Base-by-base conservation (phyloP, 2,113 vertebrate genomes). In the Colius striatus region DNA sequence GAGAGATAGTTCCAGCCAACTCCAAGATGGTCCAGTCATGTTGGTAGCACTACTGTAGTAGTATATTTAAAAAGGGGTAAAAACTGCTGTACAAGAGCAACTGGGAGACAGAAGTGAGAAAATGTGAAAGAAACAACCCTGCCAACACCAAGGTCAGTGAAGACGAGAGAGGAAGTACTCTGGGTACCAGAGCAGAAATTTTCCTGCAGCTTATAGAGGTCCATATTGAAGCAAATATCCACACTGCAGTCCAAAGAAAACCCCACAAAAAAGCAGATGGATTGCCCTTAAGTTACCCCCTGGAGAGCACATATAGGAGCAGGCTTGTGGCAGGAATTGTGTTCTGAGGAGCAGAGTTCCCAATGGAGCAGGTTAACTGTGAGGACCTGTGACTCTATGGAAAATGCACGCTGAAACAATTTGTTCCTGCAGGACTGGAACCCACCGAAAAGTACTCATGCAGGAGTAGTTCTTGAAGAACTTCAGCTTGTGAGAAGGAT, bases 181-280 rank as follows among this genome's bases (percentile, higher is more conserved):
- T 20, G 43, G 6, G 34, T 0, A 0, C 5, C 0, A 0, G 20
- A 65, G 9, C 30, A 75, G 30, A 68, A 4, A n/a, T 61, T 82
- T 10, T 11, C 23, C 19, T 58, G 20, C 16, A 55, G 50, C 16
- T 13, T 5, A 34, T 10, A 27, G 50, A 79, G n/a, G n/a, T 48
- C 29, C 23, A 19, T 17, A 8, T 5, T 55, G n/a, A 10, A 78
- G 27, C n/a, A 71, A 6, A 54, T 47, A 47, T 7, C 6, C 38
- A n/a, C 21, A 16, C 5, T 36, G 27, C 54, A 77, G 16, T 45
- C 45, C 20, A 4, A 21, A 36, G 54, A 45, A 13, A 6, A 36
- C 26, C 32, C 11, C 45, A 51, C 4, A 3, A 3, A 1, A 8
- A 29, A 55, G n/a, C 8, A 41, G 13, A 41, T n/a, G 18, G 8